These are phyloP conservation scores for Australoheros scitulus DNA, from an alignment of 2,113 vertebrate genomes.

Conservation along the genomic window DNA sequence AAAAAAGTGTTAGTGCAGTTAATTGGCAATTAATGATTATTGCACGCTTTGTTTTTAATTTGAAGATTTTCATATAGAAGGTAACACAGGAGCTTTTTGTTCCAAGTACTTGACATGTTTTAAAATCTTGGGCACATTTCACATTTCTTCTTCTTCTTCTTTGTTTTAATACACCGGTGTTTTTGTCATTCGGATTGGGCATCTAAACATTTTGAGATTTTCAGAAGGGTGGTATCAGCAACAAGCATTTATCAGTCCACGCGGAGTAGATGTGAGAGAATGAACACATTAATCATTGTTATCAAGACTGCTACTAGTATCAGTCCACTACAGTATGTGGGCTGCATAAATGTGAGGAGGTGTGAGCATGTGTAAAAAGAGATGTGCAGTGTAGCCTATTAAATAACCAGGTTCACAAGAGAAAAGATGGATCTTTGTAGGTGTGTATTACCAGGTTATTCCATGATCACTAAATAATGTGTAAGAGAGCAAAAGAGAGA, in stretches of 20 bases:
- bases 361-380: conserved; percentile 39
- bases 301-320: conserved; percentile 61
- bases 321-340: conserved; percentile 62
- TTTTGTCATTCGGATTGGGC: conserved; percentile 33
- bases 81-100: not conserved
- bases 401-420: conserved; percentile 26
- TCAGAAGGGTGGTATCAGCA: conserved; percentile 47
- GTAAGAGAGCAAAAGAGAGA: not conserved
- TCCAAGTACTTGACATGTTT: not conserved
- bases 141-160: not conserved
- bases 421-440: conserved; percentile 14
- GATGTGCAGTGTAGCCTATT: conserved; percentile 11
- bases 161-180: not conserved
- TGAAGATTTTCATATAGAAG: not conserved
- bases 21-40: not conserved
- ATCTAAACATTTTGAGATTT: conserved; percentile 44
- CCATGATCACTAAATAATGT: conserved; percentile 21
- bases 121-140: not conserved
- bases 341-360: conserved; percentile 62
- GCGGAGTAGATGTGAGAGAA: conserved; percentile 65
- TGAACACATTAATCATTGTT: conserved; percentile 75
- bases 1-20: not conserved
- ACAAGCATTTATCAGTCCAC: conserved; percentile 66
- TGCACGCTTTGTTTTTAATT: not conserved
- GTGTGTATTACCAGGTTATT: conserved; percentile 31